These are phyloP conservation scores for Heliothis subflexa DNA, from an alignment of 1,140 invertebrate species.

Conservation along the genomic window DNA sequence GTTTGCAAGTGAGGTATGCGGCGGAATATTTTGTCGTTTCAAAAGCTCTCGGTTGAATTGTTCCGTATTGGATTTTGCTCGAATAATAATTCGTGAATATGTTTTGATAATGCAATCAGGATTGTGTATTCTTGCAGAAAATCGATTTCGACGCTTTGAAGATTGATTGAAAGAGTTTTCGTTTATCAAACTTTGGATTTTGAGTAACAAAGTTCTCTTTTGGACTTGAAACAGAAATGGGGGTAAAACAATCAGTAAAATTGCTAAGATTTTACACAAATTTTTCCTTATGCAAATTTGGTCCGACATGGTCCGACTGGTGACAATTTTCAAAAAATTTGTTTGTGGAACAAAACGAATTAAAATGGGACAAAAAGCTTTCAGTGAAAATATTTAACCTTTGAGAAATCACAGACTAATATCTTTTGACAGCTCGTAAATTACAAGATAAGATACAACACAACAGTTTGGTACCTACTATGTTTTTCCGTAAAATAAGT, in stretches of 20 bases:
- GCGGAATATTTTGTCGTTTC: neutral
- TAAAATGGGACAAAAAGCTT: constrained; percentile 3
- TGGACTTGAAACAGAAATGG: neutral
- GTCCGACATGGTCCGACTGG: too few relatives aligned
- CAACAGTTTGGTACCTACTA: neutral
- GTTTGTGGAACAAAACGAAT: constrained; percentile 24
- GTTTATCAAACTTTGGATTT: too few relatives aligned
- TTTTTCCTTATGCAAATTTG: too few relatives aligned
- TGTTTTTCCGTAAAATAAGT: neutral
- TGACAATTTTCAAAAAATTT: neutral
- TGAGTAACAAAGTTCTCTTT: too few relatives aligned
- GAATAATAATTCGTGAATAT: neutral
- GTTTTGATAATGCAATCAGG: neutral
- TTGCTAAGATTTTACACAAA: neutral
- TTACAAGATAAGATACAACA: constrained; percentile 6
- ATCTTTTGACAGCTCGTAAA: constrained; percentile 17
- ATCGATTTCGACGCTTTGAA: too few relatives aligned
- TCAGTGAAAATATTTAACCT: neutral
- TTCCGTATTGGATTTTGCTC: neutral
- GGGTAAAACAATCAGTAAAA: constrained; percentile 1
- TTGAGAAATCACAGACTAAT: constrained; percentile 28
- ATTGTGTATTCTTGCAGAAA: too few relatives aligned
- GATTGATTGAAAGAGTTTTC: too few relatives aligned
- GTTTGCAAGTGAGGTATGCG: neutral
- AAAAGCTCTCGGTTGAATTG: neutral